Conservation (phyloP, 2,888 invertebrate genomes). For the Achlya flavicornis region DNA sequence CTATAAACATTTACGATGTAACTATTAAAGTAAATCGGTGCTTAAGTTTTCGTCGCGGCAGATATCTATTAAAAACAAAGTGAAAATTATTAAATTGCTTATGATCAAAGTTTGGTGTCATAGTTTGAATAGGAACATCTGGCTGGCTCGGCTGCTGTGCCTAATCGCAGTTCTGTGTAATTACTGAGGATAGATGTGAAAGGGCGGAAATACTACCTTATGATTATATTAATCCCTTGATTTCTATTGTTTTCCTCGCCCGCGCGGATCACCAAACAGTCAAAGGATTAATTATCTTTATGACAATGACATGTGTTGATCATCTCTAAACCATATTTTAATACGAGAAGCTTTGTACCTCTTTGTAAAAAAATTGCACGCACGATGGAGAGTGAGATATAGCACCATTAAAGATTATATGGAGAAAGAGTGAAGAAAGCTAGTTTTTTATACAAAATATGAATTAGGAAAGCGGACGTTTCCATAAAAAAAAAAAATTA, state of each 20-base stretch:
- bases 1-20: not conserved
- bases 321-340: too few relatives aligned
- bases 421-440: too few relatives aligned
- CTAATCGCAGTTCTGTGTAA: not conserved
- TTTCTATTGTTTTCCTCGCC: too few relatives aligned
- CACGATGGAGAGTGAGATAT: too few relatives aligned
- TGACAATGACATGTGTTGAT: not conserved
- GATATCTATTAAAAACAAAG: not conserved
- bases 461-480: too few relatives aligned
- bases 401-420: too few relatives aligned
- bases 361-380: too few relatives aligned
- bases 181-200: not conserved
- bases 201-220: not conserved
- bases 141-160: not conserved
- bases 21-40: not conserved
- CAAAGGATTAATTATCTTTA: too few relatives aligned
- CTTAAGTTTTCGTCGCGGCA: not conserved
- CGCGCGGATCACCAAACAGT: too few relatives aligned
- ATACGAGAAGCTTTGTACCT: not conserved
- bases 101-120: slow-evolving; percentile 6
- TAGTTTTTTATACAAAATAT: too few relatives aligned
- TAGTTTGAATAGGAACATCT: slow-evolving; percentile 7
- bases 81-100: not conserved
- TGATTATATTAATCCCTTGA: slow-evolving; percentile 2
- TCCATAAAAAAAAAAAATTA: too few relatives aligned